A percentile compares a stretch with the other conserved stretches of the same genome.
These are phyloP conservation scores for Spodoptera litura DNA, from an alignment of 1,140 invertebrate genomes.

Conservation along the genomic window DNA sequence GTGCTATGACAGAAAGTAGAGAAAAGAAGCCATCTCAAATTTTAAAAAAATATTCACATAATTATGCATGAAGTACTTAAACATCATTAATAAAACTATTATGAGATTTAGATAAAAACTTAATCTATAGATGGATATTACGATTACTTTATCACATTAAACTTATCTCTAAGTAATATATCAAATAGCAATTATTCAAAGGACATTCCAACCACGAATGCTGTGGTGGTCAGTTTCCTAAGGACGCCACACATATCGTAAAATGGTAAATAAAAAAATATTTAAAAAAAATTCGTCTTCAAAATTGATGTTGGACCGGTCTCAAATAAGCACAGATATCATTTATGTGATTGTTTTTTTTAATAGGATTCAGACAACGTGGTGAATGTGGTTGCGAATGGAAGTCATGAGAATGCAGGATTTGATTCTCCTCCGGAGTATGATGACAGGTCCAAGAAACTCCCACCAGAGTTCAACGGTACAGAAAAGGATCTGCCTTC, in stretches of 20 bases:
- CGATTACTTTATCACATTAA: slow-evolving; percentile 41
- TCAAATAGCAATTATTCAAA: slow-evolving; percentile 21
- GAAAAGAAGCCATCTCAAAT: too few relatives aligned
- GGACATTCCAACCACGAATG: slow-evolving; percentile 33
- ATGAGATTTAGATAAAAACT: slow-evolving; percentile 15
- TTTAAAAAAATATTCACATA: too few relatives aligned
- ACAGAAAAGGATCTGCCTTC: not conserved
- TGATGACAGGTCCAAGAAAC: slow-evolving; percentile 10
- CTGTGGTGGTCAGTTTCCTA: slow-evolving; percentile 3
- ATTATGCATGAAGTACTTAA: not conserved
- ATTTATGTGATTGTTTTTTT: slow-evolving; percentile 11
- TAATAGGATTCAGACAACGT: slow-evolving; percentile 50
- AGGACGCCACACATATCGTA: not conserved
- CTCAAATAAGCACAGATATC: not conserved
- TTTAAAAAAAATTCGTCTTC: not conserved
- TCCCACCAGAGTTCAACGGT: not conserved
- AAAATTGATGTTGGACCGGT: not conserved
- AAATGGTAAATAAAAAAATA: slow-evolving; percentile 7
- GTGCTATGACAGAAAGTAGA: too few relatives aligned
- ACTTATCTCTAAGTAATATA: slow-evolving; percentile 42
- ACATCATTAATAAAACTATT: slow-evolving; percentile 3
- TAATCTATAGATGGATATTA: slow-evolving; percentile 28
- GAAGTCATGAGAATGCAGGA: slow-evolving; percentile 51
- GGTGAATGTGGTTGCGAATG: slow-evolving; percentile 51
- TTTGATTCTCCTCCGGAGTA: slow-evolving; percentile 59